Percentiles rank a stretch among this genome's conserved stretches.
phyloP scores from a whole-genome alignment of 2,113 vertebrate genomes.

The Megaceryle maxima region DNA sequence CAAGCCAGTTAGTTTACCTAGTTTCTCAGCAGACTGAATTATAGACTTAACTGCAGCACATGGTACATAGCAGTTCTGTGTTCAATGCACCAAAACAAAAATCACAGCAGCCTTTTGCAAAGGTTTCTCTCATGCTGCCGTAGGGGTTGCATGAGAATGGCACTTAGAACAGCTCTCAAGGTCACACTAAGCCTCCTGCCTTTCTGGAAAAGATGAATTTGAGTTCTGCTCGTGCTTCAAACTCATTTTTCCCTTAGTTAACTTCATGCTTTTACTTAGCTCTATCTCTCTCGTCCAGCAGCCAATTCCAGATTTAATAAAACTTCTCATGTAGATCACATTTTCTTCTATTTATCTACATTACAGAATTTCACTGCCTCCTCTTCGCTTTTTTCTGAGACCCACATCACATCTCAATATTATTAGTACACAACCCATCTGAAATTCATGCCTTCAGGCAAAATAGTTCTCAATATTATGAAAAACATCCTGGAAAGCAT shows the following conservation, averaged over 20 bases:
- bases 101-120: not conserved
- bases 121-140: fast-evolving
- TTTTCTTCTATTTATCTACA: slow-evolving; percentile 40
- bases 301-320: slow-evolving; percentile 40
- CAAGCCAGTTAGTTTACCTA: fast-evolving
- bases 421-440: not conserved
- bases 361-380: not conserved
- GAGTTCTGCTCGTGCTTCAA: slow-evolving; percentile 1
- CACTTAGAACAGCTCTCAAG: slow-evolving; percentile 1
- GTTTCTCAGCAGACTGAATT: not conserved
- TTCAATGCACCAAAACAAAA: not conserved
- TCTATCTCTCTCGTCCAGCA: slow-evolving; percentile 22
- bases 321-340: not conserved
- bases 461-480: not conserved
- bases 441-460: not conserved
- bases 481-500: not conserved
- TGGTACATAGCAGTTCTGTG: fast-evolving
- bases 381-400: not conserved
- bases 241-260: slow-evolving; percentile 50
- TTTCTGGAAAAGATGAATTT: not conserved
- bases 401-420: not conserved
- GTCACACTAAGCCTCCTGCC: not conserved
- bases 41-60: not conserved
- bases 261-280: slow-evolving; percentile 41
- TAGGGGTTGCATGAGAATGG: fast-evolving